Conservation (phyloP, 2,113 vertebrate species). For the Hippocampus guttulatus region DNA sequence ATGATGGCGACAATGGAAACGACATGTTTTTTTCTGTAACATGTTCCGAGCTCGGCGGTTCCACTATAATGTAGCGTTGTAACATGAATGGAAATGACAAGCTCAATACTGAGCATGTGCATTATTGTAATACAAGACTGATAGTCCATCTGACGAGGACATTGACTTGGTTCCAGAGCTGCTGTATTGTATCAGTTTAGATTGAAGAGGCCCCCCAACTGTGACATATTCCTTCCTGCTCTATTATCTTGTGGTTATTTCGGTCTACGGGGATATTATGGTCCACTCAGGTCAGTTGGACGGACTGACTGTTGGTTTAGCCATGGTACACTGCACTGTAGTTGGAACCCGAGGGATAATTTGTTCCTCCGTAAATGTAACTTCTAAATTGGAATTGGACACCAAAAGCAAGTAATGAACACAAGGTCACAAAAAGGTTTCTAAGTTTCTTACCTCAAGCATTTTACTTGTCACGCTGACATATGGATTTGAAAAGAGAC, state of each 20-base stretch:
- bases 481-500: constrained; percentile 14
- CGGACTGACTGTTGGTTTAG: constrained; percentile 3
- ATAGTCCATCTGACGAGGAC: not conserved
- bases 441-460: constrained; percentile 36
- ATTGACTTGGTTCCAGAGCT: not conserved
- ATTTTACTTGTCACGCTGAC: constrained; percentile 32
- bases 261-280: constrained; percentile 44
- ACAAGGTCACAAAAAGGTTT: constrained; percentile 3
- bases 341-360: not conserved
- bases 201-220: not conserved
- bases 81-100: too few species aligned
- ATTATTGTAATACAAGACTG: not conserved
- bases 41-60: too few species aligned
- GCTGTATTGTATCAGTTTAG: not conserved
- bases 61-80: too few species aligned
- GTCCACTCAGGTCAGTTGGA: constrained; percentile 34
- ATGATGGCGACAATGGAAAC: too few species aligned
- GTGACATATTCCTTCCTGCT: constrained; percentile 1
- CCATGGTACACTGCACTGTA: not conserved
- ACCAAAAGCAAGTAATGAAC: not conserved
- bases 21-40: too few species aligned
- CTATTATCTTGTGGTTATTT: constrained; percentile 46
- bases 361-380: constrained; percentile 1
- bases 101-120: not conserved
- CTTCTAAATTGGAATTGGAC: constrained; percentile 19